Percentiles rank a stretch among this genome's conserved stretches.
Evolutionary conservation across 2,797 vertebrate genomes (phyloP).

Genomic region (Clarias fuscus): DNA sequence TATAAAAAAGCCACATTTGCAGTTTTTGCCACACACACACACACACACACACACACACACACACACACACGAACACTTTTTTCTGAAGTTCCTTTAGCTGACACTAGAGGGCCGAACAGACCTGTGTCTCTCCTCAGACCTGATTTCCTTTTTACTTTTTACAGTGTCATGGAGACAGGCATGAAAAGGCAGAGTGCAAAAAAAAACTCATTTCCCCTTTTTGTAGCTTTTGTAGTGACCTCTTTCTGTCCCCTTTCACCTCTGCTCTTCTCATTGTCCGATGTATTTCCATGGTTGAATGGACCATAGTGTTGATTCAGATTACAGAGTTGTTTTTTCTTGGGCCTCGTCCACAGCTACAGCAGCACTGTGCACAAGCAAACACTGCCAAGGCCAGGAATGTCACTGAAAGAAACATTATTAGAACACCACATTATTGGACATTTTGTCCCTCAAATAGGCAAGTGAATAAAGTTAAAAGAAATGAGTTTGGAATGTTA

Average conservation of each 20-base stretch:
- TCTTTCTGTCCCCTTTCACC: background rate
- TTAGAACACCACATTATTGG: conserved; percentile 4
- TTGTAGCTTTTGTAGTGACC: background rate
- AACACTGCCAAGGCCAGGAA: conserved; percentile 64
- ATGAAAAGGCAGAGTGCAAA: background rate
- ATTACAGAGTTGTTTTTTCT: conserved; percentile 40
- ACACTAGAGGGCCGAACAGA: background rate
- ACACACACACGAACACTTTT: background rate
- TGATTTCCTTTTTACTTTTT: background rate
- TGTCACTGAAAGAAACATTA: conserved; percentile 66
- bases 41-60: no score
- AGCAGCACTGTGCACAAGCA: conserved; percentile 61
- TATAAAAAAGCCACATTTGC: background rate
- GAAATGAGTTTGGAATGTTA: background rate
- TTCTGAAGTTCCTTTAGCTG: background rate
- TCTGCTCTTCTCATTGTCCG: background rate
- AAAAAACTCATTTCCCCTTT: background rate
- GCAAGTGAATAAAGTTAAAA: background rate
- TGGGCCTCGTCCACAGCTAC: conserved; percentile 57
- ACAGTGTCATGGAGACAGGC: background rate
- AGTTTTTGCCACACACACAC: no score
- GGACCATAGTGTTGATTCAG: conserved; percentile 14
- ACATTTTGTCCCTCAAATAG: background rate
- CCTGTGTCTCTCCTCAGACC: background rate
- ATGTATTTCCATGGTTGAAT: background rate